Evolutionary conservation across 2,888 invertebrate genomes (phyloP).

Genomic region (Diplolepis rosae): DNA sequence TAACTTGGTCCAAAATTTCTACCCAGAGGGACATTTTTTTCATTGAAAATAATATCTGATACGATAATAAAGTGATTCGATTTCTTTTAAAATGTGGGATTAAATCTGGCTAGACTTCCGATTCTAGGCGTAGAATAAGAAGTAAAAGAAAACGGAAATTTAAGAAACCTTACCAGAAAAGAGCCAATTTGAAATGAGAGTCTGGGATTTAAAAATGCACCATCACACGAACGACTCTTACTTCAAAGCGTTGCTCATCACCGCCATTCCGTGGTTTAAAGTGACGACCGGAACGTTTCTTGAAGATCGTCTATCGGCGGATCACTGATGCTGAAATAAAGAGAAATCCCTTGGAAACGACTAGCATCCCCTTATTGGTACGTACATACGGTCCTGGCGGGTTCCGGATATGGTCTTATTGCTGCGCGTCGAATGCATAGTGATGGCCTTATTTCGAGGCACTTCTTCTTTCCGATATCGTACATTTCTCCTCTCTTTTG

Average conservation of each 20-base stretch:
- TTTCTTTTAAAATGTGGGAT: neutral
- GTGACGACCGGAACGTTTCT: neutral
- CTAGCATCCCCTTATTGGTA: conserved; percentile 49
- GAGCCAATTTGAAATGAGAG: neutral
- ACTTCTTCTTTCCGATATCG: neutral
- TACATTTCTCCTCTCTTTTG: neutral
- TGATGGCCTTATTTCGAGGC: conserved; percentile 61
- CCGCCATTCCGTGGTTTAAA: neutral
- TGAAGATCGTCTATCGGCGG: neutral
- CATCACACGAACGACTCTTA: neutral
- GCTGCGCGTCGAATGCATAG: conserved; percentile 61
- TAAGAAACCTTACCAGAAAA: neutral
- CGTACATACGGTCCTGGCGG: conserved; percentile 2
- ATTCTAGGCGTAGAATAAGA: neutral
- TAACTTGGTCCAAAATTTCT: no score
- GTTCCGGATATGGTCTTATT: conserved; percentile 32
- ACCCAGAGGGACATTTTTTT: no score
- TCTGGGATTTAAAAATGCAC: neutral
- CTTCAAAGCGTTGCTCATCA: neutral
- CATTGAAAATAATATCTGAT: no score
- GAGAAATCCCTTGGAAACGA: conserved; percentile 47
- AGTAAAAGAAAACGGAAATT: neutral
- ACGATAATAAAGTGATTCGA: neutral
- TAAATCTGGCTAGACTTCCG: neutral
- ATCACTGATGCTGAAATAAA: conserved; percentile 51